Conservation (phyloP, 1,140 invertebrate species). For the Pogonus chalceus region DNA sequence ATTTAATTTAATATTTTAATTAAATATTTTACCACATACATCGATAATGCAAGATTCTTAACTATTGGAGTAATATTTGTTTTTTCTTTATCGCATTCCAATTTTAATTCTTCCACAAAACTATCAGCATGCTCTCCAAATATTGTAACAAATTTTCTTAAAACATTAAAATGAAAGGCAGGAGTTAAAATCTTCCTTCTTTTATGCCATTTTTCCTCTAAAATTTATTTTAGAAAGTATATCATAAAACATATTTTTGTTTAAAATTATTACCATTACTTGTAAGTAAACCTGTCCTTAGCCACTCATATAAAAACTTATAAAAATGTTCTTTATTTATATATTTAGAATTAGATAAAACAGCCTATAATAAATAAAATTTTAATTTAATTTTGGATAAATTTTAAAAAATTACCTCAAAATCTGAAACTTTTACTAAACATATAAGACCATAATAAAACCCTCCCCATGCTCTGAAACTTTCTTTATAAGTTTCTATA, state of each 20-base stretch:
- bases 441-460: too few species aligned
- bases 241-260: not conserved
- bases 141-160: conserved; percentile 59
- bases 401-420: too few species aligned
- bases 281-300: not conserved
- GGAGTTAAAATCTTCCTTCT: conserved; percentile 68
- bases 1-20: too few species aligned
- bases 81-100: not conserved
- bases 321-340: conserved; percentile 3
- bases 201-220: conserved; percentile 59
- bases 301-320: conserved; percentile 1
- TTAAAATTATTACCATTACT: conserved; percentile 7
- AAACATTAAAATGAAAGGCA: conserved; percentile 73
- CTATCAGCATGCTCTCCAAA: conserved; percentile 40
- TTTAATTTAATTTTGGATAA: too few species aligned
- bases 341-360: conserved; percentile 1
- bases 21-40: not conserved
- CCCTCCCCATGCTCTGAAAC: too few species aligned
- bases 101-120: conserved; percentile 34
- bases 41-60: not conserved
- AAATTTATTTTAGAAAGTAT: not conserved
- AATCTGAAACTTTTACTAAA: too few species aligned
- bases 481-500: too few species aligned
- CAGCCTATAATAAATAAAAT: too few species aligned
- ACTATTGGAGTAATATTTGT: not conserved